Evolutionary conservation across 2,113 vertebrate genomes (phyloP).

Genomic region (Hypanus sabinus): DNA sequence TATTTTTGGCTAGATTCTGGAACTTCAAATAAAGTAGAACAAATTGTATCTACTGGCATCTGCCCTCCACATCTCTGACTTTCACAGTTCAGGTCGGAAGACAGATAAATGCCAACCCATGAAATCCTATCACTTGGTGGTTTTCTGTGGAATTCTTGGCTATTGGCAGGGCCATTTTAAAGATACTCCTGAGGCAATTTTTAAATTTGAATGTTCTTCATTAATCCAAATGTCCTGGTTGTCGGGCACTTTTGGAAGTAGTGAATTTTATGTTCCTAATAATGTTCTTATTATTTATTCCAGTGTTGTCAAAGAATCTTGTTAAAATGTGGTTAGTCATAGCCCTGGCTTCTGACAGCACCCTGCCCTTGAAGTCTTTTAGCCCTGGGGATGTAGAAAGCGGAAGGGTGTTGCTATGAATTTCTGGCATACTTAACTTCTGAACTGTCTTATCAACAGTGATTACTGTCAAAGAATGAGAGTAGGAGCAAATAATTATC

Average conservation of each 20-base stretch:
- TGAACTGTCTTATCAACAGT: not conserved
- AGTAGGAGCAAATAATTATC: not conserved
- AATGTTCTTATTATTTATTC: not conserved
- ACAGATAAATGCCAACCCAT: too few relatives aligned
- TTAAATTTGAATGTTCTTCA: too few relatives aligned
- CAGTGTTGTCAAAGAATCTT: not conserved
- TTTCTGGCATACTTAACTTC: constrained; percentile 4
- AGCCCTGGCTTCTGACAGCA: not conserved
- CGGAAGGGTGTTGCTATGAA: not conserved
- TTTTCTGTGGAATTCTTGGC: too few relatives aligned
- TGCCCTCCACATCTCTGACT: too few relatives aligned
- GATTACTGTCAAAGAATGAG: not conserved
- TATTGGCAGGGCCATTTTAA: too few relatives aligned
- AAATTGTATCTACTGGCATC: not conserved
- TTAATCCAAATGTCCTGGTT: too few relatives aligned
- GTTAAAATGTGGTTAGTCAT: not conserved
- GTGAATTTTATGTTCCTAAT: not conserved
- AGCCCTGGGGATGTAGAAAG: constrained; percentile 8
- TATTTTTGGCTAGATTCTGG: not conserved
- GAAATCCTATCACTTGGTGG: too few relatives aligned
- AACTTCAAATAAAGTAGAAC: not conserved
- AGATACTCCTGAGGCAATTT: too few relatives aligned
- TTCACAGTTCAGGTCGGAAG: too few relatives aligned
- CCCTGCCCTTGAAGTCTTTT: not conserved
- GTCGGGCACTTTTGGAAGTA: not conserved